These are phyloP conservation scores for Galendromus occidentalis DNA, from an alignment of 1,140 invertebrate genomes.

Conservation along the genomic window DNA sequence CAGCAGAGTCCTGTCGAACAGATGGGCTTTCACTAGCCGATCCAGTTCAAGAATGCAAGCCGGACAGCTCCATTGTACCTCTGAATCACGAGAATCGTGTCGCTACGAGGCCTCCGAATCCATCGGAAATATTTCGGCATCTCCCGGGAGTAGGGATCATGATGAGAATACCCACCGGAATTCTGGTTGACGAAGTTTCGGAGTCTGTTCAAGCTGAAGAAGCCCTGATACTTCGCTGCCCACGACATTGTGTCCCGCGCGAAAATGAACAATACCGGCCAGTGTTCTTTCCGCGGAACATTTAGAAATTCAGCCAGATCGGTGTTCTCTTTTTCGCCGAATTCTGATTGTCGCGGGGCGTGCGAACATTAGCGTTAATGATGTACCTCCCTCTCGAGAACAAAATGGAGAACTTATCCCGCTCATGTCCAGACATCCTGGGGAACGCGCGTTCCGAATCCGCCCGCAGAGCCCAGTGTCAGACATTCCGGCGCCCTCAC, in stretches of 20 bases:
- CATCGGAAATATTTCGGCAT: background rate
- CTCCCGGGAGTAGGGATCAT: background rate
- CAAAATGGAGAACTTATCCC: background rate
- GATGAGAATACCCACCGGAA: background rate
- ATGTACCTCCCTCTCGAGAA: background rate
- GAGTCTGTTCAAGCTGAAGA: background rate
- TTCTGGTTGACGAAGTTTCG: slow-evolving; percentile 3
- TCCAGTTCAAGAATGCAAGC: background rate
- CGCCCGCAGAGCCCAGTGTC: background rate
- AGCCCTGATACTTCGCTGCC: background rate
- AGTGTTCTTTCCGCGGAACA: background rate
- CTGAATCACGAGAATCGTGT: background rate
- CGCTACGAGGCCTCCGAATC: background rate
- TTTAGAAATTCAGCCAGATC: background rate
- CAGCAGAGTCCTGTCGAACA: background rate
- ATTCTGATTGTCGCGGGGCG: background rate
- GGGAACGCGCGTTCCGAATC: background rate
- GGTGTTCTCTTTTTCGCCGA: background rate
- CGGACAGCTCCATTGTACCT: background rate
- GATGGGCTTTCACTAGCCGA: background rate
- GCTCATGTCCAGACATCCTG: background rate
- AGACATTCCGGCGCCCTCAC: background rate
- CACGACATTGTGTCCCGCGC: background rate
- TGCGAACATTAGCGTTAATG: background rate
- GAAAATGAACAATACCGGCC: background rate